Percentiles rank a stretch among this genome's conserved stretches.
These are phyloP conservation scores for Urechis unicinctus DNA, from an alignment of 2,888 invertebrate genomes.

Conservation along the genomic window DNA sequence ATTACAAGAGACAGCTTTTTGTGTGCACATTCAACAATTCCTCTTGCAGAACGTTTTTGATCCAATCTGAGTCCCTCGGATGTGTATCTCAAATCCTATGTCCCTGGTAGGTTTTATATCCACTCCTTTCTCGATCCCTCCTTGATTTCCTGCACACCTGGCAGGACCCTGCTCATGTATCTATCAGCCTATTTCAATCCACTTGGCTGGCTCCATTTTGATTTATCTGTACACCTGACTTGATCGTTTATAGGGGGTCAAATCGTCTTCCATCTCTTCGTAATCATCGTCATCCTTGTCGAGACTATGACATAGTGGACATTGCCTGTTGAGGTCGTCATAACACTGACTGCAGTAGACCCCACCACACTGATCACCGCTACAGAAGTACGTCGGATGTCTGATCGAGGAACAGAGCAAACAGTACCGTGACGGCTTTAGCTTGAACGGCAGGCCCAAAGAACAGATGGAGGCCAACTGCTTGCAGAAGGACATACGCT, in stretches of 20 bases:
- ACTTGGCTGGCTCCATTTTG: no score
- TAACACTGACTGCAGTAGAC: constrained; percentile 21
- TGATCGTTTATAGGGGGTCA: constrained; percentile 15
- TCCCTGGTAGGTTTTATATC: no score
- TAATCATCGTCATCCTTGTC: constrained; percentile 14
- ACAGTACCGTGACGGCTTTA: constrained; percentile 14
- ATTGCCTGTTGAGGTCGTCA: constrained; percentile 18
- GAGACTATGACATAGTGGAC: constrained; percentile 20
- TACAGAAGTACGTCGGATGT: constrained; percentile 20
- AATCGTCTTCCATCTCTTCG: constrained; percentile 18
- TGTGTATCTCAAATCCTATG: no score
- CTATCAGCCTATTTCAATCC: no score
- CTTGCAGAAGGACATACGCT: constrained; percentile 14
- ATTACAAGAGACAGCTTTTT: no score
- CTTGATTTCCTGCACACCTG: no score
- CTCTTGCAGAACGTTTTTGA: no score
- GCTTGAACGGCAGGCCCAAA: constrained; percentile 12
- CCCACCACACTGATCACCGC: constrained; percentile 20
- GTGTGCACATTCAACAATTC: no score
- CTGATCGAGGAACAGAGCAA: constrained; percentile 17
- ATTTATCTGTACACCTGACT: constrained; percentile 18
- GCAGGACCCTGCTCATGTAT: no score
- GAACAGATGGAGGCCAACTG: constrained; percentile 10
- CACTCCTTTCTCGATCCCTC: no score
- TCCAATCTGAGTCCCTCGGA: no score